These are phyloP conservation scores for Ibycter americanus DNA, from an alignment of 2,797 vertebrate genomes.

Conservation along the genomic window DNA sequence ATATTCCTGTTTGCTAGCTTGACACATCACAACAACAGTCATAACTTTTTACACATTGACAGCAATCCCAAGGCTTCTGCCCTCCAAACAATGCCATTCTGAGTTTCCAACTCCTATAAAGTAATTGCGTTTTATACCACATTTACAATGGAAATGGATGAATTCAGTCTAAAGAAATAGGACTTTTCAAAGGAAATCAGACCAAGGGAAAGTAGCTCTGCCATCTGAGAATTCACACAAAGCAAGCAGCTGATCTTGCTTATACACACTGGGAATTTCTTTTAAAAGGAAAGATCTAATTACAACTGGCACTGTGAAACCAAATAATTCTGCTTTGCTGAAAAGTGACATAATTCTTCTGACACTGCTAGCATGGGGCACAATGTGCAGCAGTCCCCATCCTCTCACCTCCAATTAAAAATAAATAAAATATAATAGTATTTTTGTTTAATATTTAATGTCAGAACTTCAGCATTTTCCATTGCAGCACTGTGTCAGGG, in stretches of 20 bases:
- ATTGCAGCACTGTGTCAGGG: background rate
- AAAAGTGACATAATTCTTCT: background rate
- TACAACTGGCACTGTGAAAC: constrained; percentile 14
- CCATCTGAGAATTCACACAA: constrained; percentile 41
- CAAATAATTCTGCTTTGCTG: constrained; percentile 3
- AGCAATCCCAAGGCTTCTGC: background rate
- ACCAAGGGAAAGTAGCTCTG: background rate
- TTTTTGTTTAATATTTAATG: background rate
- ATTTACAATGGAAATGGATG: constrained; percentile 18
- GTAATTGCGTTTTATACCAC: background rate
- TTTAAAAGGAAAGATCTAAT: constrained; percentile 43
- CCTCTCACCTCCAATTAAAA: background rate
- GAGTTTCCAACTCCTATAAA: background rate
- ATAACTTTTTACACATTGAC: background rate
- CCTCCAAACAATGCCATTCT: background rate
- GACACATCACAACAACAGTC: background rate
- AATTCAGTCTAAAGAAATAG: constrained; percentile 9
- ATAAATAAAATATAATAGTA: background rate
- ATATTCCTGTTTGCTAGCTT: background rate
- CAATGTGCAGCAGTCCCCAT: background rate
- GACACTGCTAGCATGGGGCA: background rate
- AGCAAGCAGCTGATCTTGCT: constrained; percentile 46
- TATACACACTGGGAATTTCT: background rate
- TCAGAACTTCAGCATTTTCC: background rate
- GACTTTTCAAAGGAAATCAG: constrained; percentile 36